Percentiles rank a stretch among this genome's conserved stretches.
These are phyloP conservation scores for Drosophila biarmipes DNA, from an alignment of 1,140 invertebrate species.

Conservation along the genomic window DNA sequence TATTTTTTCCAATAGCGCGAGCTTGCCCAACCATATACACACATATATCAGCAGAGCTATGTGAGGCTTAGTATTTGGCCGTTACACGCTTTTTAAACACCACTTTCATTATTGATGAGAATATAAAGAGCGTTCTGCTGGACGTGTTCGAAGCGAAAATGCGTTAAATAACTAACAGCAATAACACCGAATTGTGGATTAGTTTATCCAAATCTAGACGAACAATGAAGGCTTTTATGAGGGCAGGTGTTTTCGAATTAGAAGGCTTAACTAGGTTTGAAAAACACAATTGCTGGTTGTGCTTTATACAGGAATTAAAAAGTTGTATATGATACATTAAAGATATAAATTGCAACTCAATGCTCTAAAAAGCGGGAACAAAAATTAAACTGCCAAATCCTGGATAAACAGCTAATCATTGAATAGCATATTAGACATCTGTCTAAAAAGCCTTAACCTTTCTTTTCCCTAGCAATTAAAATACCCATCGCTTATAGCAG, in stretches of 20 bases:
- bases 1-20: constrained; percentile 48
- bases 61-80: constrained; percentile 50
- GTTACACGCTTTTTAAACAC: constrained; percentile 78
- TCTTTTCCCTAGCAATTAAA: not conserved
- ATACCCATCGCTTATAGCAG: not conserved
- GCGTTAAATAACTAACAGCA: constrained; percentile 51
- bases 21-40: constrained; percentile 4
- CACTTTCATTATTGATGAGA: constrained; percentile 71
- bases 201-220: constrained; percentile 14
- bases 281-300: not conserved
- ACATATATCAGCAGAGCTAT: constrained; percentile 9
- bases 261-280: not conserved
- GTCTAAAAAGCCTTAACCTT: too few relatives aligned
- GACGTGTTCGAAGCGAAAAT: constrained; percentile 16
- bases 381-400: too few relatives aligned
- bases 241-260: constrained; percentile 20
- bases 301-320: too few relatives aligned
- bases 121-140: constrained; percentile 54
- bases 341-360: too few relatives aligned
- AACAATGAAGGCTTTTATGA: constrained; percentile 12
- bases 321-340: too few relatives aligned
- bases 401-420: too few relatives aligned
- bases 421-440: too few relatives aligned
- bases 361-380: too few relatives aligned
- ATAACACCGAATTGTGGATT: constrained; percentile 30